Evolutionary conservation across 2,888 invertebrate genomes (phyloP).

Genomic region (Erannis defoliaria): DNA sequence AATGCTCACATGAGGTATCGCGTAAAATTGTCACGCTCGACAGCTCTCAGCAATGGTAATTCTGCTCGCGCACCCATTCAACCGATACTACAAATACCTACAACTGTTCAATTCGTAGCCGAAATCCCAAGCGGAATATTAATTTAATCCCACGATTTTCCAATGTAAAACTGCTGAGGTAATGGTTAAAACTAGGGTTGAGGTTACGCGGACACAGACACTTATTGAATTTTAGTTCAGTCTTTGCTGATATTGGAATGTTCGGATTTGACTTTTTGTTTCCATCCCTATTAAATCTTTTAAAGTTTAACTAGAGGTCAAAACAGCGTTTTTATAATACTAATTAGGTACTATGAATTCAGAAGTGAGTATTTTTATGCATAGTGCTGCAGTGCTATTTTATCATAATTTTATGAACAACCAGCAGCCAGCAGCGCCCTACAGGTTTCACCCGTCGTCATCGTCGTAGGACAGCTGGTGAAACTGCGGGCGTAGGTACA

Average conservation of each 20-base stretch:
- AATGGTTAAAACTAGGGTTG: constrained; percentile 31
- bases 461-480: no score
- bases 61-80: constrained; percentile 47
- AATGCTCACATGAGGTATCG: constrained; percentile 29
- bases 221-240: constrained; percentile 8
- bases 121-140: constrained; percentile 54
- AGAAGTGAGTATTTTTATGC: no score
- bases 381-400: no score
- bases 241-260: neutral
- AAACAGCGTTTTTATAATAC: no score
- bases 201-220: neutral
- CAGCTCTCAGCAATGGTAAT: constrained; percentile 52
- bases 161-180: constrained; percentile 46
- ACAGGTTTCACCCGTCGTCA: no score
- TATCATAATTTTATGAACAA: no score
- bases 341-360: no score
- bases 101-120: constrained; percentile 36
- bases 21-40: constrained; percentile 50
- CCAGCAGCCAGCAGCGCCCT: no score
- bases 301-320: no score
- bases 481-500: no score
- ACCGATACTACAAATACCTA: constrained; percentile 38
- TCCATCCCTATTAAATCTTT: neutral
- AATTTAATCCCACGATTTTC: constrained; percentile 52
- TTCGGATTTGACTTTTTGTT: neutral